Percentiles rank a stretch among this genome's conserved stretches.
Conservation (phyloP, 2,888 invertebrate species). For the Hymenopus coronatus region DNA sequence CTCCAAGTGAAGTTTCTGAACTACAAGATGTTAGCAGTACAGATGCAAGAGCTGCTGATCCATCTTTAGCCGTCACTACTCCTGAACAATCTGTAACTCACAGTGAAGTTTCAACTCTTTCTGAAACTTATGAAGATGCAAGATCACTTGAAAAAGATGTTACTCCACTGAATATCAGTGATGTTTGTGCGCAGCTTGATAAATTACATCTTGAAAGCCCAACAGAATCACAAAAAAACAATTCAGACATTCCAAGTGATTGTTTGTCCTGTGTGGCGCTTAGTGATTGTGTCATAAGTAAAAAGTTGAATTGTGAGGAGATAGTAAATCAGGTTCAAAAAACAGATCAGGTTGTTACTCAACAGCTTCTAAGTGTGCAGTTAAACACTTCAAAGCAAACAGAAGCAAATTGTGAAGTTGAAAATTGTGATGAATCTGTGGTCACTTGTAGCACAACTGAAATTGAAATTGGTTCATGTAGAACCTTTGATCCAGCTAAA, state of each 20-base stretch:
- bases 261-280: not conserved
- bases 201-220: not conserved
- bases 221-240: not conserved
- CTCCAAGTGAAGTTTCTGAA: not conserved
- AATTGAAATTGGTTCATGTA: not conserved
- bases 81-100: not conserved
- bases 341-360: not conserved
- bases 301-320: not conserved
- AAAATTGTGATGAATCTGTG: not conserved
- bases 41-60: not conserved
- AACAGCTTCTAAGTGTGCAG: not conserved
- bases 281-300: not conserved
- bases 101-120: not conserved
- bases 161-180: not conserved
- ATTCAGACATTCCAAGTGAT: not conserved
- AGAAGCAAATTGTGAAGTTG: not conserved
- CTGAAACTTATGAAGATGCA: conserved; percentile 10
- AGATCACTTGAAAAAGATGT: not conserved
- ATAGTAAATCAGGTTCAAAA: not conserved
- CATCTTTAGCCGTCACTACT: not conserved
- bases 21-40: not conserved
- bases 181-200: not conserved
- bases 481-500: too few relatives aligned
- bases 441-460: not conserved
- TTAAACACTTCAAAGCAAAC: not conserved